Conservation (phyloP, 2,888 invertebrate genomes). For the Chalcosyrphus nemorum region DNA sequence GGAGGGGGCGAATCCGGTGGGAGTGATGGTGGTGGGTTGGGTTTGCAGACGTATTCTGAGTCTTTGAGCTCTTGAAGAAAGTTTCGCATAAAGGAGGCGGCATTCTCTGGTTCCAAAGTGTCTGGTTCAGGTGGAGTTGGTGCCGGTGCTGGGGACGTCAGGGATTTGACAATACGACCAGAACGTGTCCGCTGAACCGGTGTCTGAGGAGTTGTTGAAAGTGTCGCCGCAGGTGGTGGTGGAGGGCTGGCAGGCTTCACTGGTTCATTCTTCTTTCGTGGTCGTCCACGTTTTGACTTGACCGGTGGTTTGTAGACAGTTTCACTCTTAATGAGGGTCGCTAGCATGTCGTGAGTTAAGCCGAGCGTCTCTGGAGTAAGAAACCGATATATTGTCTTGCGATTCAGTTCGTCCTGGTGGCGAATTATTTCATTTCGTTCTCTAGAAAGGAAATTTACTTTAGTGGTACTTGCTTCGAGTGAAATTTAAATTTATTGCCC, state of each 20-base stretch:
- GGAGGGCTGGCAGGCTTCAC: constrained; percentile 4
- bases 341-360: constrained; percentile 72
- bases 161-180: constrained; percentile 76
- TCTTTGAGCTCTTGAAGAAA: constrained; percentile 76
- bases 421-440: constrained; percentile 79
- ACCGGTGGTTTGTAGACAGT: constrained; percentile 22
- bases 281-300: constrained; percentile 74
- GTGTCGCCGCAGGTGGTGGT: not conserved
- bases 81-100: constrained; percentile 74
- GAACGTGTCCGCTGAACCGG: constrained; percentile 76
- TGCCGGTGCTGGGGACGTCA: not conserved
- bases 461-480: not conserved
- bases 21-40: constrained; percentile 4
- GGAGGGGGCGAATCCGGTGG: not conserved
- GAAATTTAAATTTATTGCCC: not conserved
- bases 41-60: constrained; percentile 60
- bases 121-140: constrained; percentile 38
- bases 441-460: constrained; percentile 65
- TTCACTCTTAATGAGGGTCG: constrained; percentile 36
- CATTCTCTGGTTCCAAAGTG: constrained; percentile 50
- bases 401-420: constrained; percentile 76
- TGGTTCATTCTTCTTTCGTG: constrained; percentile 73
- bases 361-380: constrained; percentile 77
- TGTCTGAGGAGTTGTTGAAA: not conserved
- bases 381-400: constrained; percentile 79